A percentile compares a stretch with the other conserved stretches of the same genome.
Conservation (phyloP, 2,113 vertebrate genomes). For the Sprattus sprattus region DNA sequence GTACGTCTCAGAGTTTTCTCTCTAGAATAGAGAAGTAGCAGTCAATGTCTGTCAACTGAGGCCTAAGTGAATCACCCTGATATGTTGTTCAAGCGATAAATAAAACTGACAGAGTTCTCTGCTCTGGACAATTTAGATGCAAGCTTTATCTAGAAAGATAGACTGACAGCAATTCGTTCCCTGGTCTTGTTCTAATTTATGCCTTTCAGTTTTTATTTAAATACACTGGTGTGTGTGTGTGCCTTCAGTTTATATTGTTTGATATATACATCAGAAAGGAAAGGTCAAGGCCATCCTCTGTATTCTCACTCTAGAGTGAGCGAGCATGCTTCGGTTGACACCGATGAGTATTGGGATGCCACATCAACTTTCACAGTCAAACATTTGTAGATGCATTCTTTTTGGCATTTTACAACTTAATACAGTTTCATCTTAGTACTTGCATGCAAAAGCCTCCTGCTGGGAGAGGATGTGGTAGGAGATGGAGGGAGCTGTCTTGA, state of each 20-base stretch:
- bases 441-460: background rate
- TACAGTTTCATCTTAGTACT: background rate
- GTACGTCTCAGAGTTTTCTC: background rate
- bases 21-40: background rate
- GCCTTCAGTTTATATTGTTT: background rate
- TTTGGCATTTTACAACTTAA: background rate
- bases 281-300: background rate
- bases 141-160: background rate
- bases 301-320: background rate
- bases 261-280: background rate
- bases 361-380: background rate
- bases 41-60: background rate
- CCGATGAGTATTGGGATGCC: background rate
- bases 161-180: background rate
- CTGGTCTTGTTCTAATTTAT: slow-evolving; percentile 7
- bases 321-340: background rate
- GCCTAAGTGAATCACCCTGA: background rate
- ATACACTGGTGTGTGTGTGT: background rate
- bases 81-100: slow-evolving; percentile 8
- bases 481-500: slow-evolving; percentile 13
- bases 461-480: background rate
- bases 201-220: background rate
- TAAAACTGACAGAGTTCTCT: slow-evolving; percentile 22
- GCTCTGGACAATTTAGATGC: background rate
- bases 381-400: background rate